phyloP scores from a whole-genome alignment of 1,140 invertebrate genomes.

The Tribolium madens region DNA sequence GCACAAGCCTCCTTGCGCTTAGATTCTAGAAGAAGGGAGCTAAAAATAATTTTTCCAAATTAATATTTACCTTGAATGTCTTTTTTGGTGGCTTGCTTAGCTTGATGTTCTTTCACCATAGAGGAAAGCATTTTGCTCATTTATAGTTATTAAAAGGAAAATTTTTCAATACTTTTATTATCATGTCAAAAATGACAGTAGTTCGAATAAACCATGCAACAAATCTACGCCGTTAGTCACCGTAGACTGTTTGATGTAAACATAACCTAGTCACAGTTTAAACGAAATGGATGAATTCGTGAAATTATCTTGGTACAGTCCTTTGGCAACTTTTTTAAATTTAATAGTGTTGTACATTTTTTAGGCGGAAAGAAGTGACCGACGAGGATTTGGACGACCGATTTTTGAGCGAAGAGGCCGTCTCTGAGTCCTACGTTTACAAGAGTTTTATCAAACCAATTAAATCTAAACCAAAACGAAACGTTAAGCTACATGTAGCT shows the following conservation, averaged over 20 bases:
- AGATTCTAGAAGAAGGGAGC: constrained; percentile 74
- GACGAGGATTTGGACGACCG: constrained; percentile 15
- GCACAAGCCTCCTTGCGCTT: constrained; percentile 93
- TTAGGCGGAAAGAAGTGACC: constrained; percentile 34
- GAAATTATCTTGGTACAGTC: constrained; percentile 46
- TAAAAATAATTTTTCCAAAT: constrained; percentile 44
- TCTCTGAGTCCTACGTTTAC: constrained; percentile 47
- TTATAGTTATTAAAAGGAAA: constrained; percentile 4
- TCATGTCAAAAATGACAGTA: not conserved
- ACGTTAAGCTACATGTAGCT: constrained; percentile 1
- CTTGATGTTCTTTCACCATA: constrained; percentile 89
- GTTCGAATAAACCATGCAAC: not conserved
- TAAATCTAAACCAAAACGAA: constrained; percentile 10
- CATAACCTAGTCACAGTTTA: constrained; percentile 25
- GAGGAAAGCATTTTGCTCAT: constrained; percentile 80
- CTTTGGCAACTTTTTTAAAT: not conserved
- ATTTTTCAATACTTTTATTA: too few relatives aligned
- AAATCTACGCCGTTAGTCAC: not conserved
- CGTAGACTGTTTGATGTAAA: not conserved
- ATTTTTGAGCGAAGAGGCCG: constrained; percentile 46
- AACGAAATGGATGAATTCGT: constrained; percentile 51
- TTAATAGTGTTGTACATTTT: constrained; percentile 26
- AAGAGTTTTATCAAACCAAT: constrained; percentile 44
- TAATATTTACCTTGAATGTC: constrained; percentile 81
- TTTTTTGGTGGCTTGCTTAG: constrained; percentile 80